A percentile compares a stretch with the other conserved stretches of the same genome.
Evolutionary conservation across 2,888 invertebrate genomes (phyloP).

Genomic region (Onthophagus sagittarius): DNA sequence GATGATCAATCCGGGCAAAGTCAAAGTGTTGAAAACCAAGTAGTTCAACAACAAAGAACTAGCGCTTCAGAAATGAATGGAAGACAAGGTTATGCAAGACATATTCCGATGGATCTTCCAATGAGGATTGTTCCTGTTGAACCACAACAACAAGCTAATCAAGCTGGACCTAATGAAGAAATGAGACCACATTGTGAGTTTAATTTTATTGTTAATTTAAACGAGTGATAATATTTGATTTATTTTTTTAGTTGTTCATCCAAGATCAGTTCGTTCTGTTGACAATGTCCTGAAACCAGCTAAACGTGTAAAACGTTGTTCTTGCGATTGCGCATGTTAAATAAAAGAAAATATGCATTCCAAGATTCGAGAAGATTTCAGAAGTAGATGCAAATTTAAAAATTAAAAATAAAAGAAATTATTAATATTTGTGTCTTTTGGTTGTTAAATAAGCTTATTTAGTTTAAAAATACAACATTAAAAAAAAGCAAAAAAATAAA

Average conservation of each 20-base stretch:
- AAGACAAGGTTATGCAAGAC: constrained; percentile 45
- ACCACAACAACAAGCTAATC: constrained; percentile 46
- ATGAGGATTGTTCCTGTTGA: constrained; percentile 40
- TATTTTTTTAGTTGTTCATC: constrained; percentile 68
- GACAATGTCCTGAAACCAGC: constrained; percentile 51
- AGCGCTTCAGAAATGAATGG: constrained; percentile 44
- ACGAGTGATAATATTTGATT: not conserved
- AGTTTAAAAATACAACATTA: not conserved
- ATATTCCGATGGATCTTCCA: constrained; percentile 35
- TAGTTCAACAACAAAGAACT: constrained; percentile 43
- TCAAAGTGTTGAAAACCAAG: constrained; percentile 23
- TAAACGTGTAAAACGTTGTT: constrained; percentile 70
- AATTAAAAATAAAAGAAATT: not conserved
- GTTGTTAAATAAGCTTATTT: constrained; percentile 3
- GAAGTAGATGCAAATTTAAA: not conserved
- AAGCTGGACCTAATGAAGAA: constrained; percentile 52
- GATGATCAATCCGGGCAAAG: constrained; percentile 24
- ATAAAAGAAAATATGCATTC: constrained; percentile 8
- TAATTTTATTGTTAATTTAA: constrained; percentile 53
- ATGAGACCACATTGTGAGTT: constrained; percentile 74
- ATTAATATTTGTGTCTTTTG: constrained; percentile 14
- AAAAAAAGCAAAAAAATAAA: no score
- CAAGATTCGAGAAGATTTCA: not conserved
- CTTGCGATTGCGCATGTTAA: constrained; percentile 70
- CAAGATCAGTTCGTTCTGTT: constrained; percentile 59